Evolutionary conservation across 2,797 vertebrate species (phyloP), one percentile per base, ranked within the genome.

Genomic region (Sebastes vulpes): DNA sequence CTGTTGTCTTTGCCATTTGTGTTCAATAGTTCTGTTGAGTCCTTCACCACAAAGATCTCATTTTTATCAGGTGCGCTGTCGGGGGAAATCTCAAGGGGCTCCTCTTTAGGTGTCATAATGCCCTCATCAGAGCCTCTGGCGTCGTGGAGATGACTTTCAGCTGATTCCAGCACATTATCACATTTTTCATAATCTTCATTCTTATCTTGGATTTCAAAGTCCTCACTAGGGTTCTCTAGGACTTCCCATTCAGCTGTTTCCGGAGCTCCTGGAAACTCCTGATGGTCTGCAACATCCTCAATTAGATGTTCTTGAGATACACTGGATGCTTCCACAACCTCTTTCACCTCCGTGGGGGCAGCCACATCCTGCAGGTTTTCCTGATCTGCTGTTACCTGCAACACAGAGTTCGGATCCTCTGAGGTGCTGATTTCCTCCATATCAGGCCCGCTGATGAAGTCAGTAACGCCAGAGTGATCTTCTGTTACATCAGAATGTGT

Each of bases 201-300:
- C 28, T 68, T 20, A 50, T 70, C 65, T 61, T 6, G 28, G 31
- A 32, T 56, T 50, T 86, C 75, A 58, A 29, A 12, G 54, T 83
- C 81, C 38, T 86, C 64, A 11, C 5, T 75, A 11, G 70, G 67
- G 16, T 81, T 78, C 69, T 87, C 80, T 0, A 85, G 69, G 32
- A 87, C 75, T 54, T 93, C 87, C 89, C 85, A 88, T 72, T 89
- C 87, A 4, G 71, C 54, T 69, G 77, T 67, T 83, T 86, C 82
- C 70, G 63, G 67, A 75, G 28, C 16, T 53, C 75, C 58, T 35
- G 64, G 26, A 50, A 64, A 21, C 48, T 46, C 73, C 8, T 48
- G 38, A 18, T 6, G 56, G 14, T 81, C 77, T 8, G 31, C 57
- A 50, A 11, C 26, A 14, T 83, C 74, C n/a, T 92, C 80, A 14